Base-by-base conservation (phyloP, 2,888 invertebrate species). In the Pseudanteris insignis region DNA sequence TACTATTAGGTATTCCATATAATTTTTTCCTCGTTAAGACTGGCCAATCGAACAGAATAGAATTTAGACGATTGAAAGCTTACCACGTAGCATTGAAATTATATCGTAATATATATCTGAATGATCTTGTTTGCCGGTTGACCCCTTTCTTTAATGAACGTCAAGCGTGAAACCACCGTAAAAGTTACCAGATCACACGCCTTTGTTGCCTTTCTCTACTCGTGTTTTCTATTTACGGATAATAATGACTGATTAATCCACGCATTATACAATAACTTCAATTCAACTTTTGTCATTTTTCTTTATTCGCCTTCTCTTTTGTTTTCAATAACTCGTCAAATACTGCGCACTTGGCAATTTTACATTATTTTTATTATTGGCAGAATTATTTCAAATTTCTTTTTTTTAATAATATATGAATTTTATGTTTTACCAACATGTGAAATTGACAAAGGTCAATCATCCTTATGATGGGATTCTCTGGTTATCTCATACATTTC, bases 131-230 rank as follows among this genome's bases (percentile, higher is more conserved):
- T 57, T 44, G 48, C 50, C 41, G n/a, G 34, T 46, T 63, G 62
- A 63, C 57, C 62, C 47, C 53, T 57, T 63, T 63, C 53, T 47
- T 57, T 48, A 63, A 58, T 48, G 25, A 53, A 55, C 55, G 26
- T 47, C 25, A 41, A 36, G 43, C 40, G 50, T 55, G 48, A 62
- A 62, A 63, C 48, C 57, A 63, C 53, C 57, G 60, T 60, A 29
- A 60, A 47, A 43, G 33, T 25, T 43, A 24, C 40, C 50, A 40
- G 40, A 51, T 51, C 29, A 32, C 32, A 24, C 37, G 43, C 48
- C 48, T 43, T 57, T 48, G 41, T 51, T 30, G 28, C 43, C 44
- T 46, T 51, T 44, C 50, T 51, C 55, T 48, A 18, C 34, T 33
- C 29, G 24, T 37, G 13, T 30, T 37, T 48, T 48, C 34, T 48